These are phyloP conservation scores for Hydraecia micacea DNA, from an alignment of 2,888 invertebrate genomes.

Conservation along the genomic window DNA sequence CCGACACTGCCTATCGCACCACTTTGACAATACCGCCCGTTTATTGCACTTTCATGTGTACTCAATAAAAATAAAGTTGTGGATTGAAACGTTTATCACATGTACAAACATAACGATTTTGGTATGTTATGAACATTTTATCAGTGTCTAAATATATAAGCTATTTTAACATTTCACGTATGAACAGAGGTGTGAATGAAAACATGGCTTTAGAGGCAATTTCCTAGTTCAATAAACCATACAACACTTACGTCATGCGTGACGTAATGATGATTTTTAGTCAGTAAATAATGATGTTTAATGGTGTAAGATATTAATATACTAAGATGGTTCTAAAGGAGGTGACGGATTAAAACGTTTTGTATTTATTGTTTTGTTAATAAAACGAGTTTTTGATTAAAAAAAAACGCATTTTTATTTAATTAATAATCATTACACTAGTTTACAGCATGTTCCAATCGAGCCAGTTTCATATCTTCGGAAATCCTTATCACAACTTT, in stretches of 20 bases:
- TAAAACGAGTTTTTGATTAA: constrained; percentile 60
- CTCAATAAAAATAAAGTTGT: constrained; percentile 4
- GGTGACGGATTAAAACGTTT: constrained; percentile 56
- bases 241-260: constrained; percentile 15
- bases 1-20: neutral
- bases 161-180: constrained; percentile 14
- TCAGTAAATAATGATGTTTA: constrained; percentile 14
- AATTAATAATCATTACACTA: constrained; percentile 46
- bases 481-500: constrained; percentile 92
- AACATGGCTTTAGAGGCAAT: constrained; percentile 35
- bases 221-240: constrained; percentile 26
- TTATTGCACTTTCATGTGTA: neutral
- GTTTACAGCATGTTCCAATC: constrained; percentile 59
- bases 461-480: constrained; percentile 90
- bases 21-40: neutral
- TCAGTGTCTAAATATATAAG: constrained; percentile 2
- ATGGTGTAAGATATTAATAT: constrained; percentile 46
- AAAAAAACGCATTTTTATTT: constrained; percentile 41
- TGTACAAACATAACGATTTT: neutral
- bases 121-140: neutral
- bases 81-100: neutral
- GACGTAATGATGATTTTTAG: constrained; percentile 15
- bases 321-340: constrained; percentile 32
- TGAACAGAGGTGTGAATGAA: constrained; percentile 32
- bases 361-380: constrained; percentile 55